Evolutionary conservation across 2,888 invertebrate genomes (phyloP).

Genomic region (Hemaris fuciformis): DNA sequence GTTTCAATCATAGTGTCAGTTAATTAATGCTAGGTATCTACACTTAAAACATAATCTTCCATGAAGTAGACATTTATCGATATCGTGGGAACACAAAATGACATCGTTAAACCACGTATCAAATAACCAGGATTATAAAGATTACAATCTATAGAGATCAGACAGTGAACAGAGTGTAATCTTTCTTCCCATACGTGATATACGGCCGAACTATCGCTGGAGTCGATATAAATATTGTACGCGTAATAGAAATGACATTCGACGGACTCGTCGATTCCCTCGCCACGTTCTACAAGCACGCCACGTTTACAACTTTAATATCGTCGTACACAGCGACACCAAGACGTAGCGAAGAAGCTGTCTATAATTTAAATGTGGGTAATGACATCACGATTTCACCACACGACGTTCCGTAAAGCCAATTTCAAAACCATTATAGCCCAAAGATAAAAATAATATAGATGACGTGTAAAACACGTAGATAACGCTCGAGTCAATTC

Average conservation of each 20-base stretch:
- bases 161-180: neutral
- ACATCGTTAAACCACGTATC: neutral
- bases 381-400: neutral
- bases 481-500: too few species aligned
- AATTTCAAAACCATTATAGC: too few species aligned
- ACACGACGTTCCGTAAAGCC: neutral
- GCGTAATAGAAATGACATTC: neutral
- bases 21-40: too few species aligned
- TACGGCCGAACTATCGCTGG: neutral
- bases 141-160: neutral
- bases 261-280: neutral
- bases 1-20: too few species aligned
- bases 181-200: neutral
- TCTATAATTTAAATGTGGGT: neutral
- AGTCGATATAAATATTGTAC: neutral
- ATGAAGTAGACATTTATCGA: too few species aligned
- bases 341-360: neutral
- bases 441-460: too few species aligned
- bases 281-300: neutral
- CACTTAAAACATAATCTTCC: too few species aligned
- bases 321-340: neutral
- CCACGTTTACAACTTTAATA: neutral
- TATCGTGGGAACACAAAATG: neutral
- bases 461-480: too few species aligned
- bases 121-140: neutral